Evolutionary conservation across 2,797 vertebrate genomes (phyloP).

Genomic region (Anas flavirostris): DNA sequence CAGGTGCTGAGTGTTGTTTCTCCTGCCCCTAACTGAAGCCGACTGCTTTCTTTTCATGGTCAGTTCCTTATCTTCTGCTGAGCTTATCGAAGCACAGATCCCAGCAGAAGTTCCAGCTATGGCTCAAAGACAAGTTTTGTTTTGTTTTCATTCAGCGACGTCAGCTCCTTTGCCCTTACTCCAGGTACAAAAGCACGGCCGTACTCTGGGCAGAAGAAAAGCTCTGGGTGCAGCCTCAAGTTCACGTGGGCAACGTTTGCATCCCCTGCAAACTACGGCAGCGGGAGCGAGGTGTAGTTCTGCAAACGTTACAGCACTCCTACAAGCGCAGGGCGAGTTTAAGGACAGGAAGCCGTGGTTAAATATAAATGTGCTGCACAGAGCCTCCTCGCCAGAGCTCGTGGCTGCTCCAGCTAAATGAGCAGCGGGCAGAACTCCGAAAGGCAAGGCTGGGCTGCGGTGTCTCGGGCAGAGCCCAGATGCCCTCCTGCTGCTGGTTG

Average conservation of each 20-base stretch:
- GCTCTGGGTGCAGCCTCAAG: not conserved
- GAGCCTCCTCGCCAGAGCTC: not conserved
- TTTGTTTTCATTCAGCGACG: too few relatives aligned
- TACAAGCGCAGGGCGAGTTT: not conserved
- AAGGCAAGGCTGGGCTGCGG: not conserved
- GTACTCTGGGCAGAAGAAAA: accelerated
- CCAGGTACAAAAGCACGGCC: not conserved
- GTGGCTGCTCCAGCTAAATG: not conserved
- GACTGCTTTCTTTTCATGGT: not conserved
- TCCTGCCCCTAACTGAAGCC: not conserved
- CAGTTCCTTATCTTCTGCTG: too few relatives aligned
- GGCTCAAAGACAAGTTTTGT: not conserved
- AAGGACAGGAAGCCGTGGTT: not conserved
- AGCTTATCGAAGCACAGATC: not conserved
- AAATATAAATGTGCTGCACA: not conserved
- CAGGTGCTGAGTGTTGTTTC: accelerated
- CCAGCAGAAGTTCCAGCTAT: not conserved
- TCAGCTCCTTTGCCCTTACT: accelerated
- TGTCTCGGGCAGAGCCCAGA: not conserved
- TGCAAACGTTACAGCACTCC: not conserved
- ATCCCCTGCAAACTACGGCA: not conserved
- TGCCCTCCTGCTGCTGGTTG: not conserved
- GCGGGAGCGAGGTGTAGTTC: accelerated
- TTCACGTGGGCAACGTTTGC: accelerated
- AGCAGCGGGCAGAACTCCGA: not conserved